phyloP scores from a whole-genome alignment of 92 coral and sea anemone genomes.

The Plumapathes pennacea region DNA sequence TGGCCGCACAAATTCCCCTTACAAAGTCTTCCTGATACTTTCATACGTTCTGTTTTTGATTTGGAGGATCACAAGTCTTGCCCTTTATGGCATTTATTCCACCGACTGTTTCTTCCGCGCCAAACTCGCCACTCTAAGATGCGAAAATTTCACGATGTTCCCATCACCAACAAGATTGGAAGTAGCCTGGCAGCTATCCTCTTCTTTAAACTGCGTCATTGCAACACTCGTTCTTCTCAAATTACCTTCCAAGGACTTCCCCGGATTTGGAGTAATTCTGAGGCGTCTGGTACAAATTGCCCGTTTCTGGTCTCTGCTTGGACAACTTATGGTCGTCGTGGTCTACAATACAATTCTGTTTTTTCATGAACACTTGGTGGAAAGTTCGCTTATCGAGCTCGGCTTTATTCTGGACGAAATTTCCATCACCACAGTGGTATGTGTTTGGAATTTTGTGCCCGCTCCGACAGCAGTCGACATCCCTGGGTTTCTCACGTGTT shows the following conservation, averaged over 20 bases:
- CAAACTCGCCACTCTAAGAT: conserved; percentile 75
- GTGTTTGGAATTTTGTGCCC: conserved; percentile 81
- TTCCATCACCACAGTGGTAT: conserved; percentile 56
- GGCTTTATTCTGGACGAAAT: conserved; percentile 76
- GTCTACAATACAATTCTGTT: conserved; percentile 52
- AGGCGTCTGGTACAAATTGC: conserved; percentile 55
- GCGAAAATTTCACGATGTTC: conserved; percentile 66
- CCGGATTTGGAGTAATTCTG: conserved; percentile 51
- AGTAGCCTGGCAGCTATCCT: conserved; percentile 76
- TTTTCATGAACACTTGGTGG: conserved; percentile 63
- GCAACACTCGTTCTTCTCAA: conserved; percentile 38
- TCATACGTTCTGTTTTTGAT: conserved; percentile 52
- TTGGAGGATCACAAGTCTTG: conserved; percentile 60
- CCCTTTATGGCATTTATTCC: conserved; percentile 67
- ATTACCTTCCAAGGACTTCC: conserved; percentile 71
- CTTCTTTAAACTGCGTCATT: conserved; percentile 58
- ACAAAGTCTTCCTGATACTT: conserved; percentile 7
- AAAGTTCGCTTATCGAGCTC: conserved; percentile 59
- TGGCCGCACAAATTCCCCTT: too few relatives aligned
- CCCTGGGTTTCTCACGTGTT: conserved; percentile 38
- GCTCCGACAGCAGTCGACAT: conserved; percentile 42
- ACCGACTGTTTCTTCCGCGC: conserved; percentile 84
- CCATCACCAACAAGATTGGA: conserved; percentile 74
- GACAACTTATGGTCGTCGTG: conserved; percentile 65
- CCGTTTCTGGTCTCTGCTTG: conserved; percentile 81